Evolutionary conservation across 2,113 vertebrate genomes (phyloP).

Genomic region (Psephotus haematonotus): DNA sequence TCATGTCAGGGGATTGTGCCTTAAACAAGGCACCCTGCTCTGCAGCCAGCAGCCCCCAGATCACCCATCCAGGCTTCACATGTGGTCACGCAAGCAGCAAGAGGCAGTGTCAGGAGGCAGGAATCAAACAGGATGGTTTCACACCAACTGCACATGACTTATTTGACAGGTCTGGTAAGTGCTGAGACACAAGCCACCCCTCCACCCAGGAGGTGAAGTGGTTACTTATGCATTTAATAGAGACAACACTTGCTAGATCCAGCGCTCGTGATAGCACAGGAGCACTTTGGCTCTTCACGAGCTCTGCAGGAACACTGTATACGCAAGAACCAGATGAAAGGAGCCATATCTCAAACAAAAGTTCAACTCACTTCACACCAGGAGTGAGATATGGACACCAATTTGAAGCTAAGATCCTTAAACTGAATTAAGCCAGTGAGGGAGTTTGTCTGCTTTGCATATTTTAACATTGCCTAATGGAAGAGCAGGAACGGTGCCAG

Average conservation of each 20-base stretch:
- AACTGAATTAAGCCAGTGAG: background rate
- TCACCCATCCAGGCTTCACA: background rate
- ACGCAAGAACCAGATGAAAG: background rate
- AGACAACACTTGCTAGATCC: background rate
- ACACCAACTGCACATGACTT: background rate
- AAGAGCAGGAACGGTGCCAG: slow-evolving; percentile 57
- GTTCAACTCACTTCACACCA: background rate
- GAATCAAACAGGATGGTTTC: background rate
- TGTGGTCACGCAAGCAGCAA: background rate
- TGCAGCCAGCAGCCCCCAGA: background rate
- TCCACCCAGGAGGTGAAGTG: background rate
- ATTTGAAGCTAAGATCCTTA: slow-evolving; percentile 21
- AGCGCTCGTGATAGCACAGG: background rate
- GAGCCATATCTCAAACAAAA: background rate
- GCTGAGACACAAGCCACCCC: background rate
- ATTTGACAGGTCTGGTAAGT: background rate
- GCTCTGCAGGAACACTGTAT: background rate
- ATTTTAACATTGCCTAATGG: slow-evolving; percentile 63
- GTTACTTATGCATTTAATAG: background rate
- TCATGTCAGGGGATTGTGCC: background rate
- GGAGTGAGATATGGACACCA: background rate
- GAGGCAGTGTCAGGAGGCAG: background rate
- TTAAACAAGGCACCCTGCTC: background rate
- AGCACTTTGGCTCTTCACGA: background rate
- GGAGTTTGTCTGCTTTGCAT: slow-evolving; percentile 32